Conservation (phyloP, 2,888 invertebrate species). For the Chouioia cunea region DNA sequence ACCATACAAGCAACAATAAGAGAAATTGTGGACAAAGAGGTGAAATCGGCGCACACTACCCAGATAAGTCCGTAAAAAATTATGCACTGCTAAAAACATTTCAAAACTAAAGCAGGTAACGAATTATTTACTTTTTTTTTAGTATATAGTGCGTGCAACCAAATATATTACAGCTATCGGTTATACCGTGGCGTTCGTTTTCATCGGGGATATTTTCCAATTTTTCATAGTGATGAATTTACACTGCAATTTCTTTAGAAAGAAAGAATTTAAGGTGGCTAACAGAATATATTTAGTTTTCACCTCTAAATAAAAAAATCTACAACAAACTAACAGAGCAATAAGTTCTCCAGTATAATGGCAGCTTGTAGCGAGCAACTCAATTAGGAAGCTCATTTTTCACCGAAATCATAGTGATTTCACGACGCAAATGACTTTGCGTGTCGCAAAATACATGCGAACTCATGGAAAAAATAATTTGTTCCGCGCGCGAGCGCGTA, state of each 20-base stretch:
- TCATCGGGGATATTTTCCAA: not conserved
- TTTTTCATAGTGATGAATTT: constrained; percentile 20
- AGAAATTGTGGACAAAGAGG: constrained; percentile 34
- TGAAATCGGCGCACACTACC: constrained; percentile 12
- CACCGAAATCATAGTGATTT: constrained; percentile 39
- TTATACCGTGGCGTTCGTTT: too few relatives aligned
- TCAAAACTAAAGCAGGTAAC: too few relatives aligned
- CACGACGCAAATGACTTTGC: constrained; percentile 28
- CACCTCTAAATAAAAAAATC: too few relatives aligned
- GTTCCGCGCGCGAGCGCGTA: constrained; percentile 1
- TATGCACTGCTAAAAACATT: not conserved
- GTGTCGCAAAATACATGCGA: constrained; percentile 32
- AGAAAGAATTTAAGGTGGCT: too few relatives aligned
- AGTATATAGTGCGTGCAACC: too few relatives aligned
- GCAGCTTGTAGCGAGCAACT: constrained; percentile 38
- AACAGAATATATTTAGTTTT: too few relatives aligned
- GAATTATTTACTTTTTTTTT: too few relatives aligned
- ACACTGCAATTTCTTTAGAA: too few relatives aligned
- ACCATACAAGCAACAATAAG: constrained; percentile 27
- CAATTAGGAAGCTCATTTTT: constrained; percentile 41
- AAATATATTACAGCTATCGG: too few relatives aligned
- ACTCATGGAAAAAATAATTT: constrained; percentile 25
- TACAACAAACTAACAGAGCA: too few relatives aligned
- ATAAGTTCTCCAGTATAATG: too few relatives aligned
- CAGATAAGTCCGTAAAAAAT: constrained; percentile 21